Percentiles rank a stretch among this genome's conserved stretches.
phyloP scores from a whole-genome alignment of 1,140 invertebrate species.

The Cotesia glomerata region DNA sequence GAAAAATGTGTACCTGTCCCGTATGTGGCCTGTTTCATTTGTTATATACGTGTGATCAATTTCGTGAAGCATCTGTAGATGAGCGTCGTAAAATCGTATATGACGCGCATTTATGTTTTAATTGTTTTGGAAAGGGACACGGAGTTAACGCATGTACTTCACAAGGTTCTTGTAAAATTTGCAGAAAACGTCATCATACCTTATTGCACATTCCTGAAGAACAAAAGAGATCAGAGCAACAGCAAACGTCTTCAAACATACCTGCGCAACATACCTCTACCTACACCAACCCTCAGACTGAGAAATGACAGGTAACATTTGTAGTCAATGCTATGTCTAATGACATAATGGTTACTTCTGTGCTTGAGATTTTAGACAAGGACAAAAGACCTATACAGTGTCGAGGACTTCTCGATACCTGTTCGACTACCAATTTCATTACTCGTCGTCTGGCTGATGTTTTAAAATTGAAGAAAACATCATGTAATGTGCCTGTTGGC shows the following conservation, averaged over 20 bases:
- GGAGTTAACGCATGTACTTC: neutral
- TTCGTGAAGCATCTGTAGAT: neutral
- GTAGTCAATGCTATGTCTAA: neutral
- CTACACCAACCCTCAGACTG: neutral
- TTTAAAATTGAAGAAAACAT: neutral
- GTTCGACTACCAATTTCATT: conserved; percentile 24
- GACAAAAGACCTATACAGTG: neutral
- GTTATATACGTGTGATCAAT: conserved; percentile 12
- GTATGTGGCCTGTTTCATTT: neutral
- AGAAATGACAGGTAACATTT: neutral
- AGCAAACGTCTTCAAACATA: neutral
- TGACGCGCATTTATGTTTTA: neutral
- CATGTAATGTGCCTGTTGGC: neutral
- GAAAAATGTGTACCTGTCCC: neutral
- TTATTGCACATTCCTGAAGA: neutral
- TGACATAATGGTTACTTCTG: neutral
- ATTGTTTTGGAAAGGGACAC: conserved; percentile 13
- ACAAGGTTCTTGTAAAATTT: neutral
- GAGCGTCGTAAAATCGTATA: conserved; percentile 7
- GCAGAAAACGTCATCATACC: neutral
- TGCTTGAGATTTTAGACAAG: neutral
- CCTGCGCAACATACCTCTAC: neutral
- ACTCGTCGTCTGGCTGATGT: neutral
- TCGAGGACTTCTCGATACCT: conserved; percentile 8
- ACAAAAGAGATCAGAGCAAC: neutral